Conservation (phyloP, 2,888 invertebrate species). For the Leucophora obtusa region DNA sequence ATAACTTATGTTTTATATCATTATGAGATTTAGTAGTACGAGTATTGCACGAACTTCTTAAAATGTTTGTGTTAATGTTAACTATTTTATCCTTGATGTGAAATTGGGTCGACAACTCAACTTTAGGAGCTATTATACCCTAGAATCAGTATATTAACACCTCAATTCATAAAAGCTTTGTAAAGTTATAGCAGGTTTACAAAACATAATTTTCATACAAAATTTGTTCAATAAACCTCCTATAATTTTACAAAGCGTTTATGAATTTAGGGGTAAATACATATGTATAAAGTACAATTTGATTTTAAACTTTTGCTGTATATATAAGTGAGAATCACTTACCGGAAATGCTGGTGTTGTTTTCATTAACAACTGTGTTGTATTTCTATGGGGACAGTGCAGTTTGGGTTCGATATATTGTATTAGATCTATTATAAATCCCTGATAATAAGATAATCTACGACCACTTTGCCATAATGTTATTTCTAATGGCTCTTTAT, state of each 20-base stretch:
- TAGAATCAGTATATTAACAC: conserved; percentile 53
- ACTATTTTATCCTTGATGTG: conserved; percentile 66
- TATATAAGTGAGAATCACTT: conserved; percentile 7
- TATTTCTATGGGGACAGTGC: conserved; percentile 72
- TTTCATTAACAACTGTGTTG: conserved; percentile 75
- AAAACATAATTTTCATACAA: too few species aligned
- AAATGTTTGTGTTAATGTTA: conserved; percentile 46
- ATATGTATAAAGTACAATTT: neutral
- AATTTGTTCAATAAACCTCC: too few species aligned
- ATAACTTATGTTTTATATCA: conserved; percentile 28
- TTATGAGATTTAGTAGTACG: conserved; percentile 32
- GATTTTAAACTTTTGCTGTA: neutral
- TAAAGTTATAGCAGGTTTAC: too few species aligned
- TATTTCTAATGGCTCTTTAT: conserved; percentile 74
- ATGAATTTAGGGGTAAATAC: too few species aligned
- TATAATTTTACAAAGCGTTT: too few species aligned
- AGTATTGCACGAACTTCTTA: conserved; percentile 57
- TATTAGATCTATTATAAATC: conserved; percentile 74
- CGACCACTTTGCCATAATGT: conserved; percentile 78
- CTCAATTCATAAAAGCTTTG: too few species aligned
- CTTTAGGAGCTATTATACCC: conserved; percentile 77
- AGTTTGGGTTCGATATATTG: conserved; percentile 69
- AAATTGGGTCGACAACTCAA: conserved; percentile 73
- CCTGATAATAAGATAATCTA: conserved; percentile 75
- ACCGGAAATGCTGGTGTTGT: conserved; percentile 76